Evolutionary conservation across 2,113 vertebrate genomes (phyloP).

Genomic region (Mohoua ochrocephala): DNA sequence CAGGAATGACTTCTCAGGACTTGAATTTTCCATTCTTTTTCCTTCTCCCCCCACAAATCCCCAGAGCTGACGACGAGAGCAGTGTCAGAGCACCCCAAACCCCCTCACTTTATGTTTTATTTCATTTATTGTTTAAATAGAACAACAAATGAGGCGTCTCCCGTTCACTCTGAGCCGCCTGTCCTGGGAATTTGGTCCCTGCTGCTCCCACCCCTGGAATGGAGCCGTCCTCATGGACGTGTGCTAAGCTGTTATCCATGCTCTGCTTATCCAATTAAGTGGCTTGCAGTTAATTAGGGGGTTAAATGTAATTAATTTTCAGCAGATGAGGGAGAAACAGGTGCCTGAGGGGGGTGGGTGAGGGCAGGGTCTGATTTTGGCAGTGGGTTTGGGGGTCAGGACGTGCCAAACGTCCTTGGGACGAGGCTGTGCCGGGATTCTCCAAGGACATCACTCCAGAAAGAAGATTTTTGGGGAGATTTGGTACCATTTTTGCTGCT

Average conservation of each 20-base stretch:
- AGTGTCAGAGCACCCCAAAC: neutral
- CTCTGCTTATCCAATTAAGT: neutral
- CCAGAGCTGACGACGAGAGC: neutral
- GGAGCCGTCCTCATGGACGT: neutral
- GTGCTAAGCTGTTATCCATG: rapidly evolving
- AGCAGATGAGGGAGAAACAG: neutral
- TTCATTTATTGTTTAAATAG: neutral
- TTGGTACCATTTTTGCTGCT: neutral
- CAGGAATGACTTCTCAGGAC: neutral
- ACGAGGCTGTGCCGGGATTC: neutral
- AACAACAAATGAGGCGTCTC: rapidly evolving
- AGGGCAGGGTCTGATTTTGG: no score
- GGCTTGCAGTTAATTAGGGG: neutral
- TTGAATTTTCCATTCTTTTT: neutral
- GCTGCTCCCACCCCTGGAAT: neutral
- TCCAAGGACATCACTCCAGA: neutral
- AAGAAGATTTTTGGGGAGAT: neutral
- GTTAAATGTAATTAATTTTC: neutral
- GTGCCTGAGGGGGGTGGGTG: neutral
- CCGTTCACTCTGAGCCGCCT: neutral
- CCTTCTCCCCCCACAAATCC: neutral
- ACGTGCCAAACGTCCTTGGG: rapidly evolving
- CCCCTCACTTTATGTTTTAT: neutral
- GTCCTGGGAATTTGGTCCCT: neutral
- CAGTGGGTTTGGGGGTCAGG: neutral